Conservation (phyloP, 2,888 invertebrate species). For the Caenorhabditis drosophilae region DNA sequence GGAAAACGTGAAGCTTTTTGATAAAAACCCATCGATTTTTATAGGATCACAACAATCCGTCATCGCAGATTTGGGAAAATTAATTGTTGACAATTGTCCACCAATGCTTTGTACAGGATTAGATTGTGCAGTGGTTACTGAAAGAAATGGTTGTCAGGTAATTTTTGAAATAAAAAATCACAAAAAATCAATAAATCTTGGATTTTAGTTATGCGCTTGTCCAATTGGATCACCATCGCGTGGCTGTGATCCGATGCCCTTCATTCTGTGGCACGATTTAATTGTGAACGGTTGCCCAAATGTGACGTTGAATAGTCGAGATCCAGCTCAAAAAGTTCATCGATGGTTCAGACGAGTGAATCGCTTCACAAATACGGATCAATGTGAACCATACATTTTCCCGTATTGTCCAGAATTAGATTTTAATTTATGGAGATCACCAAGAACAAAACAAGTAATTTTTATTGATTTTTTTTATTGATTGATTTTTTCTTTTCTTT, state of each 20-base stretch:
- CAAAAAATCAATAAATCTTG: background rate
- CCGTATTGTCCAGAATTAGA: conserved; percentile 69
- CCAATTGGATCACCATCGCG: conserved; percentile 68
- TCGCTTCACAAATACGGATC: conserved; percentile 68
- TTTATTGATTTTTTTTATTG: background rate
- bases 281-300: conserved; percentile 69
- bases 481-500: background rate
- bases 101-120: conserved; percentile 69
- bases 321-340: conserved; percentile 68
- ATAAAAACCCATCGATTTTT: background rate
- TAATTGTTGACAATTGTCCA: conserved; percentile 69
- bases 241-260: conserved; percentile 62
- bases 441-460: conserved; percentile 64
- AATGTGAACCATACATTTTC: conserved; percentile 68
- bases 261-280: conserved; percentile 68
- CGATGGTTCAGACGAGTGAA: conserved; percentile 69
- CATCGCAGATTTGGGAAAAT: conserved; percentile 67
- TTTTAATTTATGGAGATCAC: conserved; percentile 69
- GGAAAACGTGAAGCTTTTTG: background rate
- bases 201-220: conserved; percentile 65
- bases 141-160: conserved; percentile 68
- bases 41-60: conserved; percentile 53
- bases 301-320: conserved; percentile 65
- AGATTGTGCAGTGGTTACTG: conserved; percentile 68
- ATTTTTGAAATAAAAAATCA: conserved; percentile 1